Percentiles rank a stretch among this genome's conserved stretches.
Conservation (phyloP, 1,140 invertebrate species). For the Lasaia peninsularis region DNA sequence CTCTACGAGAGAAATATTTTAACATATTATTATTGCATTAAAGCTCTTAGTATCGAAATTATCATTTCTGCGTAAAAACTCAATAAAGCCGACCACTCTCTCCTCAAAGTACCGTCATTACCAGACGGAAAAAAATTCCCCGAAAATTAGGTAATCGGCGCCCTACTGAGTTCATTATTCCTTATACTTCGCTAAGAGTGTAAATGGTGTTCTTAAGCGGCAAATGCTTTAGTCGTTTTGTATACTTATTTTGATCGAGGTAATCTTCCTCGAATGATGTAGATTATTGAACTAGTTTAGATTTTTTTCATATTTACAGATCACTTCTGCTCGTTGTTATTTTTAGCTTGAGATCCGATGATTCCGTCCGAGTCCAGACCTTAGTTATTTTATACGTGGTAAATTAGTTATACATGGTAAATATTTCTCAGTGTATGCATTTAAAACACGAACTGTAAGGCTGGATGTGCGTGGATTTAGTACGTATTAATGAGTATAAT, state of each 20-base stretch:
- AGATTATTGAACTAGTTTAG: neutral
- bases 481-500: too few species aligned
- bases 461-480: too few species aligned
- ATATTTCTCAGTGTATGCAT: too few species aligned
- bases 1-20: neutral
- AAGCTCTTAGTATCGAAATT: conserved; percentile 2
- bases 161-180: conserved; percentile 6
- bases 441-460: too few species aligned
- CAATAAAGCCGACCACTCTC: neutral
- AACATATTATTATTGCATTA: neutral
- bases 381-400: too few species aligned
- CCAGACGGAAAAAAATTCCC: conserved; percentile 2
- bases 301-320: neutral
- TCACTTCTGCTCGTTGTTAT: too few species aligned
- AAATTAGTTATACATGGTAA: too few species aligned
- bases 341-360: too few species aligned
- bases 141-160: conserved; percentile 11
- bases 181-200: conserved; percentile 8
- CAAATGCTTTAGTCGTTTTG: conserved; percentile 5
- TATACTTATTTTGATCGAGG: conserved; percentile 2
- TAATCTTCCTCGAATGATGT: neutral
- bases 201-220: conserved; percentile 7
- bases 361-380: too few species aligned
- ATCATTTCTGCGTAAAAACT: neutral
- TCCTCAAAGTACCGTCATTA: conserved; percentile 9